Evolutionary conservation across 2,888 invertebrate species (phyloP).

Genomic region (Dioctria linearis): DNA sequence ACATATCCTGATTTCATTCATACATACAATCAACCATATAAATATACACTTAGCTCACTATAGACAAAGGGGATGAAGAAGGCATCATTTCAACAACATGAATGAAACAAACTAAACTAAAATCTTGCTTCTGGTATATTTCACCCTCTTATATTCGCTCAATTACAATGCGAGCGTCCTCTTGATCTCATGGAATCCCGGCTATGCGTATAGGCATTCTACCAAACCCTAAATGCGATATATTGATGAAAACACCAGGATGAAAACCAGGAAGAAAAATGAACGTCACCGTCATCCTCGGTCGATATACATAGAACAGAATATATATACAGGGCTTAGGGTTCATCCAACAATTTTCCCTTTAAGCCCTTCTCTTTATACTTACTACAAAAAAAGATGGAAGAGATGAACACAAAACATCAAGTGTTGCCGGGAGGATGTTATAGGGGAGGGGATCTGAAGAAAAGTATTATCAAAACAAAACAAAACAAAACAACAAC

Average conservation of each 20-base stretch:
- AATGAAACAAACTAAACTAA: slow-evolving; percentile 48
- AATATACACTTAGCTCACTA: no score
- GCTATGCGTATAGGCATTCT: not conserved
- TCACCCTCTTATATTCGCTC: slow-evolving; percentile 16
- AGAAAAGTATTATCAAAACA: no score
- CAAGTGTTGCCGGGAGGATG: not conserved
- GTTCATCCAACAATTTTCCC: not conserved
- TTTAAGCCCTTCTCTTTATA: no score
- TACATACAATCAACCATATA: not conserved
- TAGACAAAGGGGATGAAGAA: slow-evolving; percentile 9
- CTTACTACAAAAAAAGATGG: no score
- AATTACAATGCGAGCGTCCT: slow-evolving; percentile 22
- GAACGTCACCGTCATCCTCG: no score
- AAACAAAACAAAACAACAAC: not conserved
- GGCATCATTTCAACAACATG: slow-evolving; percentile 23
- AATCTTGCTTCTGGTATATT: slow-evolving; percentile 30
- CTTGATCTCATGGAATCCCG: not conserved
- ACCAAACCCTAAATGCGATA: not conserved
- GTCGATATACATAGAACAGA: not conserved
- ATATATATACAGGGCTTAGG: not conserved
- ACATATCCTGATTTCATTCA: slow-evolving; percentile 12
- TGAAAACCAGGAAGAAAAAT: not conserved
- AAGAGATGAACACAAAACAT: not conserved
- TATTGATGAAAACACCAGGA: slow-evolving; percentile 3
- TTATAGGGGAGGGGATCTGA: no score